Conservation (phyloP, 2,113 vertebrate species). For the Nerophis ophidion region DNA sequence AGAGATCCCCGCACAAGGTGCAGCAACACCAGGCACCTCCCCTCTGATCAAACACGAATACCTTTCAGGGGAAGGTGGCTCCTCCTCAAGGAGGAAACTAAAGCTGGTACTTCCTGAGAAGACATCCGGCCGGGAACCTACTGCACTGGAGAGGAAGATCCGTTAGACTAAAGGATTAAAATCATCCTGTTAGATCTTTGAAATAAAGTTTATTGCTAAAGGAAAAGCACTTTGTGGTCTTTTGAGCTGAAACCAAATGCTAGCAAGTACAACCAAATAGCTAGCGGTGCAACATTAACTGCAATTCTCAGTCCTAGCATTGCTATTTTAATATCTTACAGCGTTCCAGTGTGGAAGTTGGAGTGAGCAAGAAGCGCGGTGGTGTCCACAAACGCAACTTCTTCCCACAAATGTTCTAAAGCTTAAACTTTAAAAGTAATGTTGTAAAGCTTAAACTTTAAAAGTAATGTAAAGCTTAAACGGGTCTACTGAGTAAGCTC, state of each 20-base stretch:
- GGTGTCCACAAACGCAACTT: too few relatives aligned
- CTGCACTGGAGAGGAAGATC: slow-evolving; percentile 68
- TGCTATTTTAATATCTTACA: too few relatives aligned
- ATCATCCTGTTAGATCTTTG: not conserved
- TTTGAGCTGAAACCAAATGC: not conserved
- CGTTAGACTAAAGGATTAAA: slow-evolving; percentile 35
- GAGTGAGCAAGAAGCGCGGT: too few relatives aligned
- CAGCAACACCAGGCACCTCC: slow-evolving; percentile 7
- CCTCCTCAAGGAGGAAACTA: slow-evolving; percentile 64
- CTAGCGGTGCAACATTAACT: too few relatives aligned
- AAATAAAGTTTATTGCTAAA: not conserved
- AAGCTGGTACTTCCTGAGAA: slow-evolving; percentile 68
- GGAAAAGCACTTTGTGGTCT: not conserved
- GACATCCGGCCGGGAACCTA: slow-evolving; percentile 46
- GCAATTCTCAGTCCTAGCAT: too few relatives aligned
- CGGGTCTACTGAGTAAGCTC: too few relatives aligned
- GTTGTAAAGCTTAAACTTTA: too few relatives aligned
- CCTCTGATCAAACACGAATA: slow-evolving; percentile 60
- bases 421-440: too few relatives aligned
- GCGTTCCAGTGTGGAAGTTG: too few relatives aligned
- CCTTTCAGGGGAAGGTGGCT: slow-evolving; percentile 53
- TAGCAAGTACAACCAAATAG: not conserved
- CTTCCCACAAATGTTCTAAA: too few relatives aligned
- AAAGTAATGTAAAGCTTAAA: too few relatives aligned
- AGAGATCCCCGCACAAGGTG: slow-evolving; percentile 10